Evolutionary conservation across 2,888 invertebrate species (phyloP).

Genomic region (Alloscopus bannaensis): DNA sequence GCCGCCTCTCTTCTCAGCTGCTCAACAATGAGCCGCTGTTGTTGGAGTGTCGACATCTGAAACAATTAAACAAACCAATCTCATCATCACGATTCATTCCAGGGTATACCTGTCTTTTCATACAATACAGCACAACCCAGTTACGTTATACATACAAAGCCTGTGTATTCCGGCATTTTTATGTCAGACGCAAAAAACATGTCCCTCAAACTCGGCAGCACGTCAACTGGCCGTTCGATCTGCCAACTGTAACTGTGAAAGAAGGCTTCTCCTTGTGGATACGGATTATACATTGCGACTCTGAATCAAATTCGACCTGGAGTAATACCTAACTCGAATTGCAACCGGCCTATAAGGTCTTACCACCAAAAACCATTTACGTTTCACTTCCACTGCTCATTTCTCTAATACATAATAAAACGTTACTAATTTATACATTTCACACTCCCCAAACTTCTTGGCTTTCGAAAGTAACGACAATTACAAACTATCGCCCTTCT

Average conservation of each 20-base stretch:
- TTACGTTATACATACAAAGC: conserved; percentile 68
- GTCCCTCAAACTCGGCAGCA: conserved; percentile 69
- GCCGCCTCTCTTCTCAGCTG: conserved; percentile 94
- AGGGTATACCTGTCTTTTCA: background rate
- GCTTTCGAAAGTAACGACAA: too few species aligned
- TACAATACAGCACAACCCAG: background rate
- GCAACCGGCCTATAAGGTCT: too few species aligned
- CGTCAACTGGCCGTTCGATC: conserved; percentile 61
- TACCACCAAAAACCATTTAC: too few species aligned
- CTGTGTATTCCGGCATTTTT: conserved; percentile 70
- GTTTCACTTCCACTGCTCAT: too few species aligned
- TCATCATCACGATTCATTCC: too few species aligned
- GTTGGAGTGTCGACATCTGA: conserved; percentile 91
- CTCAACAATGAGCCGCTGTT: conserved; percentile 94
- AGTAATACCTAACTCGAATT: too few species aligned
- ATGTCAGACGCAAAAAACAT: conserved; percentile 70
- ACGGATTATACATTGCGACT: conserved; percentile 49
- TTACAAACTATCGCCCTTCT: too few species aligned
- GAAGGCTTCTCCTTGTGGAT: conserved; percentile 34
- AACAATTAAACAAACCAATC: conserved; percentile 32
- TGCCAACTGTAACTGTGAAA: conserved; percentile 59
- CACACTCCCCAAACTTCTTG: too few species aligned
- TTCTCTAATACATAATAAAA: too few species aligned
- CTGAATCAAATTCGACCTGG: background rate
- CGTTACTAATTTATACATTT: too few species aligned